Base-by-base conservation (phyloP, 2,113 vertebrate genomes). In the Phaetusa simplex region DNA sequence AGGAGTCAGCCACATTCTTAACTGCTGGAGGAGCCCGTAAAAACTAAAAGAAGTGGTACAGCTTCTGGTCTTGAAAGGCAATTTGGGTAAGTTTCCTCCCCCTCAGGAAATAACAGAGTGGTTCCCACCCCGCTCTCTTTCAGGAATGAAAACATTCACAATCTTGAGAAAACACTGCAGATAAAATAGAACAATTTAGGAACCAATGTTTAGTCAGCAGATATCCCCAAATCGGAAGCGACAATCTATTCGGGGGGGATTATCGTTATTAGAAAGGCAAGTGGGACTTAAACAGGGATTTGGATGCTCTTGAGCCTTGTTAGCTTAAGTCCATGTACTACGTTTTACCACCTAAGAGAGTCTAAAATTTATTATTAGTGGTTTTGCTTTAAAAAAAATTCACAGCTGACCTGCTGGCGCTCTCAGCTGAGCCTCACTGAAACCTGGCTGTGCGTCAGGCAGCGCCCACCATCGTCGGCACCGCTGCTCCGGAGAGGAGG, bases 91-190 rank as follows among this genome's bases (percentile, higher is more conserved):
- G 38, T 78, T 97, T 92, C 80, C 70, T 93, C 30, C 79, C 40
- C 70, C 45, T 61, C 67, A 80, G 89, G 88, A 97, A 97, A 90
- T 45, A 93, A 95, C 85, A 72, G 56, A 87, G 80, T 52, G 64
- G 64, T 87, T 95, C 86, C 88, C 94, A 87, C 79, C 93, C 78
- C 2, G 0, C 34, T 67, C 88, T 67, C 38, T 92, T 80, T 34
- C 56, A 88, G 87, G 61, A 97, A 93, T 24, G 78, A 96, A 97
- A 97, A 96, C 80, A 93, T 77, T 77, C 83, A 40, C 49, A 92
- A 38, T 90, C 89, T 86, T 81, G 74, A 84, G 86, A 95, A 96
- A 97, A 96, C 90, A 90, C 42, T 77, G 86, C 62, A 83, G 76
- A 77, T 71, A 86, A 92, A 97, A 85, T 3, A 92, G n/a, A 66